These are phyloP conservation scores for Parasteatoda tepidariorum DNA, from an alignment of 1,140 invertebrate species.

Conservation along the genomic window DNA sequence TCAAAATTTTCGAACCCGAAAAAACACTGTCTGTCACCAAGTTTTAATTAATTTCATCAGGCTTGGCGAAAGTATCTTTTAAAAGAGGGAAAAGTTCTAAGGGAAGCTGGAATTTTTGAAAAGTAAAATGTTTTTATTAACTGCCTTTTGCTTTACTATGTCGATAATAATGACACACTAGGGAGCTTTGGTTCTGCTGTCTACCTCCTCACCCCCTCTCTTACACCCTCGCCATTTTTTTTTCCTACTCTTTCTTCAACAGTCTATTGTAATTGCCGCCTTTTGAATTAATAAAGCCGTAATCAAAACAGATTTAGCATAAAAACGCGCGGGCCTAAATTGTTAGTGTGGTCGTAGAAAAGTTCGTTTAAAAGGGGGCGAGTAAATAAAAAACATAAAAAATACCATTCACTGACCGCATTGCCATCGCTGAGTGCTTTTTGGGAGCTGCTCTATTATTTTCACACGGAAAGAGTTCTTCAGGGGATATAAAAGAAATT, in stretches of 20 bases:
- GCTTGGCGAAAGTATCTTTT: constrained; percentile 55
- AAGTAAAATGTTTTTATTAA: constrained; percentile 59
- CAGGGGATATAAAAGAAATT: constrained; percentile 27
- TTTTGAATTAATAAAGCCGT: constrained; percentile 61
- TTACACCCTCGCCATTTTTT: background rate
- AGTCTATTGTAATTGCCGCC: constrained; percentile 58
- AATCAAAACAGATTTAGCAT: constrained; percentile 62
- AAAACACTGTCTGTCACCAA: constrained; percentile 54
- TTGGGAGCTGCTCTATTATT: constrained; percentile 53
- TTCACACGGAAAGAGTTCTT: constrained; percentile 12
- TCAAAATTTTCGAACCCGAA: constrained; percentile 47
- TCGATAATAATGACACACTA: constrained; percentile 51
- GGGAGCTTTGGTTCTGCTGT: background rate
- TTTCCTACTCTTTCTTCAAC: background rate
- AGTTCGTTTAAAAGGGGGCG: constrained; percentile 7
- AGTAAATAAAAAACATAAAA: constrained; percentile 30
- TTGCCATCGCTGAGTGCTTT: constrained; percentile 40
- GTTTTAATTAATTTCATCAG: constrained; percentile 61
- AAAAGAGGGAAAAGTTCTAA: constrained; percentile 59
- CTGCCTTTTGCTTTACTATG: constrained; percentile 45
- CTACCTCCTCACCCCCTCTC: background rate
- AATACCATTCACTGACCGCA: constrained; percentile 38
- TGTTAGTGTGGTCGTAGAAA: constrained; percentile 28
- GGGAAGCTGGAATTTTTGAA: constrained; percentile 52
- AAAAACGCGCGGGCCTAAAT: constrained; percentile 57